These are phyloP conservation scores for Xylota segnis DNA, from an alignment of 2,888 invertebrate genomes.

Conservation along the genomic window DNA sequence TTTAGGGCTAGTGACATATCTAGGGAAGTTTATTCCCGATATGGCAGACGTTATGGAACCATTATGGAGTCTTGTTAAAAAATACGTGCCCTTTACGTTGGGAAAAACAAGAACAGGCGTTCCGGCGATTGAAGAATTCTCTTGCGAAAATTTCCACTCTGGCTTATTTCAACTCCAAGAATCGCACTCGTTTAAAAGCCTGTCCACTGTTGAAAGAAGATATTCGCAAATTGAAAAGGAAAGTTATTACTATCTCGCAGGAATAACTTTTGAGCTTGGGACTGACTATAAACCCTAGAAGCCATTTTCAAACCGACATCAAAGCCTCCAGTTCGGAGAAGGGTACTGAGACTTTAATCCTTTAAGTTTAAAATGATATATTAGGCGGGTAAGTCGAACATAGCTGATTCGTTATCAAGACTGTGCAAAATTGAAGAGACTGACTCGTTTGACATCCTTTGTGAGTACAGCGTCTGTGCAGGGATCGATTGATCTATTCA, in stretches of 20 bases:
- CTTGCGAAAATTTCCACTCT: slow-evolving; percentile 23
- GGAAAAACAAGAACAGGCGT: slow-evolving; percentile 47
- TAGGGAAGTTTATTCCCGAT: slow-evolving; percentile 70
- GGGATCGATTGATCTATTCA: no score
- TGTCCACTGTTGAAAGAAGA: slow-evolving; percentile 80
- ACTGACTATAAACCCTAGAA: slow-evolving; percentile 73
- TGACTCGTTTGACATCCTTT: no score
- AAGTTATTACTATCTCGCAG: slow-evolving; percentile 63
- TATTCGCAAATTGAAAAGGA: slow-evolving; percentile 66
- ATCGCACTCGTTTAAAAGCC: slow-evolving; percentile 73
- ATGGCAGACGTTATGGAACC: slow-evolving; percentile 59
- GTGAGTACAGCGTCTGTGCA: no score
- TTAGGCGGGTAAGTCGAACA: no score
- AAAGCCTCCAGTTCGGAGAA: no score
- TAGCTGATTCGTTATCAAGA: no score
- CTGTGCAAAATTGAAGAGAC: slow-evolving; percentile 61
- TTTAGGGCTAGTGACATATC: slow-evolving; percentile 80
- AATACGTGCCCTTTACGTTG: slow-evolving; percentile 66
- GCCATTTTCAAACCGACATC: slow-evolving; percentile 76
- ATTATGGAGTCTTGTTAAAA: slow-evolving; percentile 77
- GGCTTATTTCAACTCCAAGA: slow-evolving; percentile 18
- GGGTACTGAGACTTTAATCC: no score
- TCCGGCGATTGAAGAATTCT: slow-evolving; percentile 20
- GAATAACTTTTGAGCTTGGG: slow-evolving; percentile 66
- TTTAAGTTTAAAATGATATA: no score